Conservation (phyloP, 2,888 invertebrate species). For the Xestia xanthographa region DNA sequence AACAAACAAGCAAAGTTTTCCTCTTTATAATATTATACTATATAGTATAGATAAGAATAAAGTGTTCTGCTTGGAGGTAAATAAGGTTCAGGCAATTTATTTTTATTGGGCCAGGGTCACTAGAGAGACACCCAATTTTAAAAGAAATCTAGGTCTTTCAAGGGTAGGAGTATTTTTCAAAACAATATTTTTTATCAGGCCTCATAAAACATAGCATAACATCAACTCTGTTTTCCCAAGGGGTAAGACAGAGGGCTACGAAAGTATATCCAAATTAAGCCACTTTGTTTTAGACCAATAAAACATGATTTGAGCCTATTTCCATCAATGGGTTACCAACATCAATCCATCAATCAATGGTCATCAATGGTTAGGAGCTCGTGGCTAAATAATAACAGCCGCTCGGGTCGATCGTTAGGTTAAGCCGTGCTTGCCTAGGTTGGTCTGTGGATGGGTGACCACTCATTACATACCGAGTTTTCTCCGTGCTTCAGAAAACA, state of each 20-base stretch:
- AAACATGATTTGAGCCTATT: neutral
- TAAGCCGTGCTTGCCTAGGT: too few relatives aligned
- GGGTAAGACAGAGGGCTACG: neutral
- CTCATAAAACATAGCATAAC: neutral
- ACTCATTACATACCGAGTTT: too few relatives aligned
- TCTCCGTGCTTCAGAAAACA: too few relatives aligned
- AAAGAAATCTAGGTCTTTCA: slow-evolving; percentile 4
- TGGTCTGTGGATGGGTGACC: too few relatives aligned
- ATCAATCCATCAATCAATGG: too few relatives aligned
- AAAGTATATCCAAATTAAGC: neutral
- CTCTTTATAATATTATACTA: too few relatives aligned
- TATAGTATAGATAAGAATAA: too few relatives aligned
- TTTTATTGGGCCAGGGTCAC: slow-evolving; percentile 10
- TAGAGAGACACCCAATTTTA: slow-evolving; percentile 37
- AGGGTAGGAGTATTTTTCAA: slow-evolving; percentile 7
- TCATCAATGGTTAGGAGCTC: too few relatives aligned
- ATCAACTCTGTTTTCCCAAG: neutral
- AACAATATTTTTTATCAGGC: neutral
- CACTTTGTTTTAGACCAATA: neutral
- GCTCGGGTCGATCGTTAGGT: too few relatives aligned
- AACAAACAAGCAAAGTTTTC: too few relatives aligned
- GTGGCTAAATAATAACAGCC: too few relatives aligned
- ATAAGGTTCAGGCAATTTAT: slow-evolving; percentile 40
- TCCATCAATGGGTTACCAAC: neutral
- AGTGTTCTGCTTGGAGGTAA: slow-evolving; percentile 2